Percentiles rank a stretch among this genome's conserved stretches.
These are phyloP conservation scores for Paramormyrops kingsleyae DNA, from an alignment of 2,113 vertebrate genomes.

Conservation along the genomic window DNA sequence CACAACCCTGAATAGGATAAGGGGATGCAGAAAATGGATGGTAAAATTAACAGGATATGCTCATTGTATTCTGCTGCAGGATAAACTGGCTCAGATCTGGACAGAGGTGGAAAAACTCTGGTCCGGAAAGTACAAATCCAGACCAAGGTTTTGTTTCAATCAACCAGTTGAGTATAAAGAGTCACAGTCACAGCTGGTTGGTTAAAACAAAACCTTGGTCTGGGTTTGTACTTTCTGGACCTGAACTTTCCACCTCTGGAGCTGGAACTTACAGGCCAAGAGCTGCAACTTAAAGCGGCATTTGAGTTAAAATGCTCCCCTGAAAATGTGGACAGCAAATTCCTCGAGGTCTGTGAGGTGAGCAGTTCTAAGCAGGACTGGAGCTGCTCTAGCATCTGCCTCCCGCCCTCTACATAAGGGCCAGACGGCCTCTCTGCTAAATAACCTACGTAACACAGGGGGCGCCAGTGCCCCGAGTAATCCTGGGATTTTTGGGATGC, in stretches of 20 bases:
- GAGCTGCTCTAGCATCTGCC: neutral
- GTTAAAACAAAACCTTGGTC: neutral
- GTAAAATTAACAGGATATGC: neutral
- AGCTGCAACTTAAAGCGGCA: neutral
- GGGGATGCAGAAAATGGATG: neutral
- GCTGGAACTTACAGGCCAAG: neutral
- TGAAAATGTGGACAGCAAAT: neutral
- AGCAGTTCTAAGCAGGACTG: neutral
- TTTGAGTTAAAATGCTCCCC: neutral
- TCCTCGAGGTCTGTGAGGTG: neutral
- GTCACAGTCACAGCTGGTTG: neutral
- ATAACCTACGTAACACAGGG: neutral
- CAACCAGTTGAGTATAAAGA: neutral
- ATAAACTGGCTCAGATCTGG: neutral
- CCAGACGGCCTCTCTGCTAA: neutral
- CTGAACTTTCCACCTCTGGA: neutral
- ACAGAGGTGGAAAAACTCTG: neutral
- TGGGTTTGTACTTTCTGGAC: neutral
- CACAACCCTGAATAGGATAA: neutral
- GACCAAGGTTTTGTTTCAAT: neutral
- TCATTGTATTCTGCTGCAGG: neutral
- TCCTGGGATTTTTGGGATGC: conserved; percentile 43
- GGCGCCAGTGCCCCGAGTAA: conserved; percentile 36
- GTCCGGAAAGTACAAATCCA: neutral
- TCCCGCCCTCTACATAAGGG: neutral